Percentiles rank a stretch among this genome's conserved stretches.
Conservation (phyloP, 2,113 vertebrate genomes). For the Pimephales promelas region DNA sequence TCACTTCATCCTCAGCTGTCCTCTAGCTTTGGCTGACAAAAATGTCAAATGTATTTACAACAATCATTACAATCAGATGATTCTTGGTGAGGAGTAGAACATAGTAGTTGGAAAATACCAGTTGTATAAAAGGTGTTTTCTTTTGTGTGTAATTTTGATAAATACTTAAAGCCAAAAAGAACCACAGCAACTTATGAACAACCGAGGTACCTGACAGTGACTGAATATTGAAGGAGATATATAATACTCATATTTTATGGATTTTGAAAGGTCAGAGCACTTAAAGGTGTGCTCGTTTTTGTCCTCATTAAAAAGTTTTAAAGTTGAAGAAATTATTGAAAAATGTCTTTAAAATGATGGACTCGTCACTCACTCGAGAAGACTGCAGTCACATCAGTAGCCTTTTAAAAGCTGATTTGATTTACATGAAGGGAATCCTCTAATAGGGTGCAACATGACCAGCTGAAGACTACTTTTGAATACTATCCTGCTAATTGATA, state of each 20-base stretch:
- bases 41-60: slow-evolving; percentile 76
- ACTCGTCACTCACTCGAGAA: background rate
- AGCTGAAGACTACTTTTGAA: no score
- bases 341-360: background rate
- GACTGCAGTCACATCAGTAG: background rate
- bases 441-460: no score
- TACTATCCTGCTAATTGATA: no score
- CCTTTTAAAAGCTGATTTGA: background rate
- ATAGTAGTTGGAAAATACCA: background rate
- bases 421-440: background rate
- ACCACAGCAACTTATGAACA: background rate
- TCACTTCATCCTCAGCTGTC: slow-evolving; percentile 71
- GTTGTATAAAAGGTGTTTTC: background rate
- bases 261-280: slow-evolving; percentile 3
- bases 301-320: slow-evolving; percentile 15
- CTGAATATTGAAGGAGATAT: background rate
- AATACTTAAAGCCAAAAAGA: background rate
- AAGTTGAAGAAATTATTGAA: background rate
- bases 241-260: slow-evolving; percentile 4
- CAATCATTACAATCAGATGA: slow-evolving; percentile 60
- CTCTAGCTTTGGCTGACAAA: slow-evolving; percentile 69
- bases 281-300: background rate
- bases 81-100: slow-evolving; percentile 37
- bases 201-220: background rate
- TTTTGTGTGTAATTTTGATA: background rate